Conservation (phyloP, 2,797 vertebrate species). For the Sternotherus odoratus region DNA sequence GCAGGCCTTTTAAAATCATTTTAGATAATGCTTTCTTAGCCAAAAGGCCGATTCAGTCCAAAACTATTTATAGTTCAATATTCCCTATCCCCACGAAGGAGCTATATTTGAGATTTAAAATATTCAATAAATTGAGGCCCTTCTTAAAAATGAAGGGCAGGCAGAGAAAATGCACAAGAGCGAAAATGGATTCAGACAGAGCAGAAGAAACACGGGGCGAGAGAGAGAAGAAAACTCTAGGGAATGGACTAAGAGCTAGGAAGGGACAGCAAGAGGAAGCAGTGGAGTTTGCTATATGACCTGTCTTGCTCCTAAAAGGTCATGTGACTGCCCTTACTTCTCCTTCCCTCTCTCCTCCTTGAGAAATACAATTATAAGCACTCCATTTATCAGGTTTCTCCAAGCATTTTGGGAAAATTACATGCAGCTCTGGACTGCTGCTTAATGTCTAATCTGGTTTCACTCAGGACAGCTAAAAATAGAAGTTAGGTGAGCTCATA, state of each 20-base stretch:
- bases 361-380: slow-evolving; percentile 33
- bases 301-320: not conserved
- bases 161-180: slow-evolving; percentile 3
- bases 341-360: slow-evolving; percentile 1
- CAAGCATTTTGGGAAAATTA: slow-evolving; percentile 48
- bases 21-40: too few species aligned
- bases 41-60: not conserved
- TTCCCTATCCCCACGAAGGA: not conserved
- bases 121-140: not conserved
- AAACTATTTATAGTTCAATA: not conserved
- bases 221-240: not conserved
- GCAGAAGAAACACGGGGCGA: not conserved
- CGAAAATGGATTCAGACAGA: not conserved
- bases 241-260: slow-evolving; percentile 9
- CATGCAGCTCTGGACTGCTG: slow-evolving; percentile 3
- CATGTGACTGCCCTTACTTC: not conserved
- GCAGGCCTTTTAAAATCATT: not conserved
- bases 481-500: slow-evolving; percentile 39
- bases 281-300: slow-evolving; percentile 3
- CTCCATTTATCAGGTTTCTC: slow-evolving; percentile 52
- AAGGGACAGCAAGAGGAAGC: not conserved
- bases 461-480: slow-evolving; percentile 67
- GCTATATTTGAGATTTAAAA: not conserved
- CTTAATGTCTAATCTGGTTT: slow-evolving; percentile 59
- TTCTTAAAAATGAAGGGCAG: slow-evolving; percentile 2